Evolutionary conservation across 92 coral and sea anemone genomes (phyloP).

Genomic region (Porites rus): DNA sequence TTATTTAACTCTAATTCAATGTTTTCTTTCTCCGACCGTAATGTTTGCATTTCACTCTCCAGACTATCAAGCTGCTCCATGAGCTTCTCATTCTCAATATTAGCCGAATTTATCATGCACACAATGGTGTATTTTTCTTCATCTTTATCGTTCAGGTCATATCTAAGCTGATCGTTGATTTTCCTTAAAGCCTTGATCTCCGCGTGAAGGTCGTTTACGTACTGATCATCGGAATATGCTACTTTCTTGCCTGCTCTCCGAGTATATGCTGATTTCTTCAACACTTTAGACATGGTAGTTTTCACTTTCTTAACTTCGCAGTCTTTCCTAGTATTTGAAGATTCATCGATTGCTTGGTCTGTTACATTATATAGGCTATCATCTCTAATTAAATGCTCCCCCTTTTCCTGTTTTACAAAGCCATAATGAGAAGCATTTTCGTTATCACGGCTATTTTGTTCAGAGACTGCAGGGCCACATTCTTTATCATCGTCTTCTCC

Average conservation of each 20-base stretch:
- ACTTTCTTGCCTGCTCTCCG: background rate
- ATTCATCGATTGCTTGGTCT: background rate
- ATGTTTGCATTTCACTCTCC: background rate
- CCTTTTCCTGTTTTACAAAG: background rate
- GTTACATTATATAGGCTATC: background rate
- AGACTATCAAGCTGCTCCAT: constrained; percentile 6
- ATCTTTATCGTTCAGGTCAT: background rate
- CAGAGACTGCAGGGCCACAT: background rate
- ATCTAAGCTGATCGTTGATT: background rate
- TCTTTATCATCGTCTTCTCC: background rate
- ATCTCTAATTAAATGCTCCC: background rate
- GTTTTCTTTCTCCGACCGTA: background rate
- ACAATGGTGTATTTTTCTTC: background rate
- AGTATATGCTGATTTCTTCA: background rate
- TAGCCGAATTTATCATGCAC: constrained; percentile 6
- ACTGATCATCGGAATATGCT: background rate
- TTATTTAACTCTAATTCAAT: background rate
- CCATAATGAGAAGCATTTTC: background rate
- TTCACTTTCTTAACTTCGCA: background rate
- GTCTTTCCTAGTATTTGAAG: background rate
- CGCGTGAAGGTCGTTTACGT: background rate
- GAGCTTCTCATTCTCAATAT: constrained; percentile 15
- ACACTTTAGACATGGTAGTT: background rate
- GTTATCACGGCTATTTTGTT: background rate
- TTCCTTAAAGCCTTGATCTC: background rate